Conservation (phyloP, 2,888 invertebrate species). For the Philaethria dido region DNA sequence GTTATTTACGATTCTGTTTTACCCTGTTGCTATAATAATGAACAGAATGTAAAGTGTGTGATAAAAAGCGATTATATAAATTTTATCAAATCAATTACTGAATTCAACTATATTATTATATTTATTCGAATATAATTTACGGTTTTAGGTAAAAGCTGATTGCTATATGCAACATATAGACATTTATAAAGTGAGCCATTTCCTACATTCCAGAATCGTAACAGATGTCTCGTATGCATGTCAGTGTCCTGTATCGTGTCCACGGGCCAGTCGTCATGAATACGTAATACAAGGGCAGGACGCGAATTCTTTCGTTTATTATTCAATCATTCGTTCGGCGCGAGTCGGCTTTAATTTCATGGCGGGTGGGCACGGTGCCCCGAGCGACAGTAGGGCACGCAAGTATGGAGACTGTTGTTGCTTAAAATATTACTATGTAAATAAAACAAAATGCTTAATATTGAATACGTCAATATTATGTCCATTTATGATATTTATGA, state of each 20-base stretch:
- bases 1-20: too few species aligned
- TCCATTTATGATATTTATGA: too few species aligned
- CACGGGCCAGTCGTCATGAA: slow-evolving; percentile 79
- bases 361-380: slow-evolving; percentile 80
- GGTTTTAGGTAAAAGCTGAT: not conserved
- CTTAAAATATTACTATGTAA: slow-evolving; percentile 6
- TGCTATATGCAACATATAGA: not conserved
- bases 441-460: not conserved
- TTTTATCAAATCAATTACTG: not conserved
- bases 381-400: slow-evolving; percentile 60
- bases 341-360: slow-evolving; percentile 84
- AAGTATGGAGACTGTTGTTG: slow-evolving; percentile 61
- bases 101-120: not conserved
- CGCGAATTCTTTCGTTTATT: slow-evolving; percentile 84
- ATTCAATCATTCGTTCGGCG: slow-evolving; percentile 84
- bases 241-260: slow-evolving; percentile 53
- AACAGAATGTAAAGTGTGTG: too few species aligned
- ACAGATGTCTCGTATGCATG: slow-evolving; percentile 55
- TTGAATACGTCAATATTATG: not conserved
- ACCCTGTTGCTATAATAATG: too few species aligned
- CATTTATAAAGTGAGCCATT: slow-evolving; percentile 20
- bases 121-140: not conserved
- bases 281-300: slow-evolving; percentile 82
- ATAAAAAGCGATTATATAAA: too few species aligned
- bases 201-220: slow-evolving; percentile 40